phyloP scores from a whole-genome alignment of 1,140 invertebrate species.

The Polypedilum vanderplanki region DNA sequence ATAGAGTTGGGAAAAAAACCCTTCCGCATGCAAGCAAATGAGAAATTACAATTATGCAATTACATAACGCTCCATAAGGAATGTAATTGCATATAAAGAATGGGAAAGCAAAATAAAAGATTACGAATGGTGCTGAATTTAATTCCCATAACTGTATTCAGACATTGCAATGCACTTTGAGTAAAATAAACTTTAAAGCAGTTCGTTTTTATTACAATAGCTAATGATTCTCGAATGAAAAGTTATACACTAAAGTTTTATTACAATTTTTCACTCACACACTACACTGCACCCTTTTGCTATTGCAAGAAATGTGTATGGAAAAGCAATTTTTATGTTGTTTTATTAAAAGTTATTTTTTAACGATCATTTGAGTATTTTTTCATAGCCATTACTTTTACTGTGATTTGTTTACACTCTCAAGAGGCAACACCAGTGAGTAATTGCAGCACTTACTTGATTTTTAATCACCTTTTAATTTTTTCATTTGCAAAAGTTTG shows the following conservation, averaged over 20 bases:
- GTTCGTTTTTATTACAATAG: conserved; percentile 16
- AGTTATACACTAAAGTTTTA: conserved; percentile 1
- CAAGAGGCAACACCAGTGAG: no score
- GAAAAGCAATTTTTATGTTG: no score
- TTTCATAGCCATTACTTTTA: no score
- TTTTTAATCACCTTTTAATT: no score
- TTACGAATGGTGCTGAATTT: background rate
- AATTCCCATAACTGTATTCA: background rate
- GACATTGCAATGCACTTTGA: background rate
- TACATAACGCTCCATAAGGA: conserved; percentile 17
- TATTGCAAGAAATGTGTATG: background rate
- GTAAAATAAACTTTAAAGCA: background rate
- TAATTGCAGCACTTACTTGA: no score
- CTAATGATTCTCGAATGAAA: background rate
- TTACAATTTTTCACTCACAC: background rate
- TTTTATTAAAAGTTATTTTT: no score
- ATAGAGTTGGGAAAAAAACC: background rate
- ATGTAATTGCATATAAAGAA: conserved; percentile 10
- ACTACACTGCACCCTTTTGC: background rate
- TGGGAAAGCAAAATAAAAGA: background rate
- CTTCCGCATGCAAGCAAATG: background rate
- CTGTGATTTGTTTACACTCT: no score
- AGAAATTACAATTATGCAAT: conserved; percentile 19
- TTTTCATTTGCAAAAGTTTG: no score
- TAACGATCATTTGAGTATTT: no score